Evolutionary conservation across 2,888 invertebrate species (phyloP).

Genomic region (Phymatocera aterrima): DNA sequence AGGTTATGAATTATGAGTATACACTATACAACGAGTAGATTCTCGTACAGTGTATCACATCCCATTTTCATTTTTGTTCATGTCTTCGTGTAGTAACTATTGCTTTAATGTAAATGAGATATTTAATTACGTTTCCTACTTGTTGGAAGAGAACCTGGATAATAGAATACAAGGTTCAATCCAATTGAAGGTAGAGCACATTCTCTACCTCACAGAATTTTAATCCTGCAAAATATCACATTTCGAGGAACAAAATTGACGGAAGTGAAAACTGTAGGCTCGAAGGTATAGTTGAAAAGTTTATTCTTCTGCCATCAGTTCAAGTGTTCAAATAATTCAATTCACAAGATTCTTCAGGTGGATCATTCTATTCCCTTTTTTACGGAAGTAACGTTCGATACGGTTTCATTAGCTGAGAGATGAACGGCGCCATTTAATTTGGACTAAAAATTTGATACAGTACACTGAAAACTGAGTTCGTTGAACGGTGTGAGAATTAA

Average conservation of each 20-base stretch:
- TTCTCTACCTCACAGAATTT: background rate
- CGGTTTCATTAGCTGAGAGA: background rate
- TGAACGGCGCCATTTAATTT: background rate
- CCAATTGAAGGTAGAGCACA: background rate
- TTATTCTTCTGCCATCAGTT: no score
- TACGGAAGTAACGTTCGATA: background rate
- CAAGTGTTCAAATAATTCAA: background rate
- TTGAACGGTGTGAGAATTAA: background rate
- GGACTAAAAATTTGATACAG: background rate
- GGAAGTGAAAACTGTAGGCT: no score
- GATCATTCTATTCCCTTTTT: background rate
- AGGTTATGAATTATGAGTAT: slow-evolving; percentile 18
- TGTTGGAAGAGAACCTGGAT: background rate
- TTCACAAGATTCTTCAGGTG: background rate
- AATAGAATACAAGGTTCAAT: background rate
- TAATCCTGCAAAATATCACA: no score
- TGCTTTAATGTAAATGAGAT: background rate
- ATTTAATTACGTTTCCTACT: slow-evolving; percentile 6
- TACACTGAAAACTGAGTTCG: background rate
- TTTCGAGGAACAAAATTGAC: no score
- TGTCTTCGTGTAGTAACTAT: slow-evolving; percentile 7
- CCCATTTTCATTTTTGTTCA: slow-evolving; percentile 6
- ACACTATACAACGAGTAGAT: background rate
- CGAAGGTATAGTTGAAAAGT: no score
- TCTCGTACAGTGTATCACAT: background rate